Percentiles rank a stretch among this genome's conserved stretches.
These are phyloP conservation scores for Pseudobourletiella spinata DNA, from an alignment of 1,140 invertebrate species.

Conservation along the genomic window DNA sequence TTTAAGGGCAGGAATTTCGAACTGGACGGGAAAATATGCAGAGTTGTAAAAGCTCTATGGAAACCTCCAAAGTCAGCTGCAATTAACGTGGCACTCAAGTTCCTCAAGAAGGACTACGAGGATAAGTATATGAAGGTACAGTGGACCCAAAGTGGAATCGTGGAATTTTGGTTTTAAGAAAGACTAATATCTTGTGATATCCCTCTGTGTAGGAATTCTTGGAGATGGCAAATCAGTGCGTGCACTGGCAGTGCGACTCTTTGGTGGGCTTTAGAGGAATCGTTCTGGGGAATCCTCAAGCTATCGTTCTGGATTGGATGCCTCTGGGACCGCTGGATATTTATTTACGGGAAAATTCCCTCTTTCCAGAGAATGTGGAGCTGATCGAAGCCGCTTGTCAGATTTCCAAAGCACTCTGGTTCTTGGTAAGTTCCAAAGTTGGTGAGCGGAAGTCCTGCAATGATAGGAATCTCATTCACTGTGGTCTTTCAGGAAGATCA, in stretches of 20 bases:
- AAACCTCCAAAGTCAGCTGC: constrained; percentile 58
- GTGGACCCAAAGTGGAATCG: background rate
- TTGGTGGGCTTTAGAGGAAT: constrained; percentile 66
- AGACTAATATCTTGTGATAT: too few relatives aligned
- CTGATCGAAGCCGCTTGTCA: constrained; percentile 53
- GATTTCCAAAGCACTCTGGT: constrained; percentile 35
- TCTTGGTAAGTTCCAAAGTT: constrained; percentile 22
- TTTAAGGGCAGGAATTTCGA: constrained; percentile 54
- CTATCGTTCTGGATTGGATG: constrained; percentile 70
- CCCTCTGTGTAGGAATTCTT: constrained; percentile 76
- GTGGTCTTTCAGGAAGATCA: constrained; percentile 53
- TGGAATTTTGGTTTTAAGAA: constrained; percentile 8
- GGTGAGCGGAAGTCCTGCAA: too few relatives aligned
- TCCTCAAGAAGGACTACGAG: constrained; percentile 54
- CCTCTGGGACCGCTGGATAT: constrained; percentile 63
- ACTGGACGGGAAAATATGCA: constrained; percentile 51
- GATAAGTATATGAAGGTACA: constrained; percentile 49
- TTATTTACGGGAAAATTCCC: constrained; percentile 43
- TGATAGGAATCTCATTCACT: background rate
- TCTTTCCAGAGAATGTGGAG: constrained; percentile 53
- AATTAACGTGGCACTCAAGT: constrained; percentile 62
- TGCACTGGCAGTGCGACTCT: constrained; percentile 59
- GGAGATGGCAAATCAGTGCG: constrained; percentile 62
- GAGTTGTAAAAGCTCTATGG: constrained; percentile 57
- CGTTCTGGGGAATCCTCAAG: constrained; percentile 60